These are phyloP conservation scores for Rapana venosa DNA, from an alignment of 2,888 invertebrate genomes.

Conservation along the genomic window DNA sequence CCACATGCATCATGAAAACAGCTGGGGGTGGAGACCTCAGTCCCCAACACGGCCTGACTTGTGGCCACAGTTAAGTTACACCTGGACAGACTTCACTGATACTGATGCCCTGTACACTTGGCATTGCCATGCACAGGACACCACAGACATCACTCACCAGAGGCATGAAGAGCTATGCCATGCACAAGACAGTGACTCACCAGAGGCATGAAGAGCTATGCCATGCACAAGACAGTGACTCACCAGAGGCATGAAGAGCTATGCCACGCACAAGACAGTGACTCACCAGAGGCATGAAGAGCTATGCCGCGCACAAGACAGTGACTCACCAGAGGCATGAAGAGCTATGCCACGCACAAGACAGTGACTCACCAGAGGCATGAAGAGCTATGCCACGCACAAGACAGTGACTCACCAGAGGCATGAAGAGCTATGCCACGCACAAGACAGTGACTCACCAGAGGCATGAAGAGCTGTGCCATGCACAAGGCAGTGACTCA, in stretches of 20 bases:
- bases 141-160: slow-evolving; percentile 74
- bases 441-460: slow-evolving; percentile 77
- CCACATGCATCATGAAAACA: too few relatives aligned
- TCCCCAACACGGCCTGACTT: too few relatives aligned
- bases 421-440: slow-evolving; percentile 81
- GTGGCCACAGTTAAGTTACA: too few relatives aligned
- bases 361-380: slow-evolving; percentile 79
- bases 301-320: too few relatives aligned
- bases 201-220: slow-evolving; percentile 81
- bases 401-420: slow-evolving; percentile 77
- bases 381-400: slow-evolving; percentile 80
- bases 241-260: slow-evolving; percentile 81
- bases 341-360: slow-evolving; percentile 69
- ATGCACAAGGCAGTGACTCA: slow-evolving; percentile 73
- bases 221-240: slow-evolving; percentile 60
- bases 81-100: too few relatives aligned
- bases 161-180: slow-evolving; percentile 81
- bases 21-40: too few relatives aligned
- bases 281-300: slow-evolving; percentile 81
- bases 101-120: too few relatives aligned
- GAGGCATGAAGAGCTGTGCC: slow-evolving; percentile 81
- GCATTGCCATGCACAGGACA: too few relatives aligned
- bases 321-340: slow-evolving; percentile 80
- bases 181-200: slow-evolving; percentile 75
- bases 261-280: too few relatives aligned